Percentiles rank a stretch among this genome's conserved stretches.
phyloP scores from a whole-genome alignment of 2,888 invertebrate species.

The Gibbula magus region DNA sequence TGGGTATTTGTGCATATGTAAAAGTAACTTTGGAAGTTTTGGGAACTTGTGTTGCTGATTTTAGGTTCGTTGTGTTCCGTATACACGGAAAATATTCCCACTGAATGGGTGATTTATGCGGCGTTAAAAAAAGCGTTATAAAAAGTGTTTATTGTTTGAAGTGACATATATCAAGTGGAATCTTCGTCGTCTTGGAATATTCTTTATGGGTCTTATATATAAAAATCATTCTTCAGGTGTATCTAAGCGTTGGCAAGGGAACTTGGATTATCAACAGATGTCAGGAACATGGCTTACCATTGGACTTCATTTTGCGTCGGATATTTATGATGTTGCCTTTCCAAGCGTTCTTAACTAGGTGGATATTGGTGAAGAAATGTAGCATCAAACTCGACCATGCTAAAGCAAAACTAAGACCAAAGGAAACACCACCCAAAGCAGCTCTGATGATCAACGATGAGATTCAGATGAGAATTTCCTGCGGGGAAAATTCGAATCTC shows the following conservation, averaged over 20 bases:
- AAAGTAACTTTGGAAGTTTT: too few species aligned
- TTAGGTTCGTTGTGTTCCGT: too few species aligned
- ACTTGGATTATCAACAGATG: not conserved
- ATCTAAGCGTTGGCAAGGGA: not conserved
- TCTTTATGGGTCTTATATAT: too few species aligned
- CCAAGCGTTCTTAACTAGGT: not conserved
- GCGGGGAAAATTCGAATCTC: slow-evolving; percentile 46
- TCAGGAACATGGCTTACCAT: not conserved
- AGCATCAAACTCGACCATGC: slow-evolving; percentile 1
- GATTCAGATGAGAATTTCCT: slow-evolving; percentile 48
- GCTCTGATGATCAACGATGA: slow-evolving; percentile 51
- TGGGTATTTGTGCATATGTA: too few species aligned
- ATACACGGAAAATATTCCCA: too few species aligned
- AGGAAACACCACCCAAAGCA: not conserved
- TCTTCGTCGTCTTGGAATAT: too few species aligned
- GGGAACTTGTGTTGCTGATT: too few species aligned
- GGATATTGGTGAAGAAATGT: not conserved
- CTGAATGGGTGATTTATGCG: too few species aligned
- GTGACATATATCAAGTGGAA: too few species aligned
- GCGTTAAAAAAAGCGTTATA: too few species aligned
- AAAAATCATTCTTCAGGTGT: too few species aligned
- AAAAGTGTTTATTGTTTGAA: too few species aligned
- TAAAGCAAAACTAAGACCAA: not conserved
- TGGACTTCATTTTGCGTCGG: not conserved
- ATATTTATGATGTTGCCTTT: not conserved